Base-by-base conservation (phyloP, 1,140 invertebrate genomes). In the Brachionus rubens region DNA sequence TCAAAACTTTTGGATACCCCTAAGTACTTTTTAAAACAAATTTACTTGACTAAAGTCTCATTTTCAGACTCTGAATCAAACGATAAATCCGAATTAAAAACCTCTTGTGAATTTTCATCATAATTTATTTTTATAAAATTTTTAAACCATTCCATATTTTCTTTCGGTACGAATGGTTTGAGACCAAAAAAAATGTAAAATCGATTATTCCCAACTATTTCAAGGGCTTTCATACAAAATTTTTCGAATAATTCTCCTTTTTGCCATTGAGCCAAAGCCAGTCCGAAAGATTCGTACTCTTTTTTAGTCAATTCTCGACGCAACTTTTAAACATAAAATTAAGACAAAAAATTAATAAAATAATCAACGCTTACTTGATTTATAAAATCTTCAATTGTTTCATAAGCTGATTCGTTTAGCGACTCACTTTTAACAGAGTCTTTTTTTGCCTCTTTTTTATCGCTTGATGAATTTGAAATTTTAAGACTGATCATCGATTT, bases 201-300 rank as follows among this genome's bases (percentile, higher is more conserved):
- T 28, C 40, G n/a, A 24, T 26, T 41, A 24, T 19, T 24, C 1
- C 59, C 59, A 43, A 65, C 19, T 65, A 65, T 43, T 65, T 65
- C 59, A 4, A 65, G 16, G 5, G 59, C 59, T 28, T 65, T 65
- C 10, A 65, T 46, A 24, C 59, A 65, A n/a, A 65, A 65, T 43
- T 65, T 65, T 43, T 65, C 59, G 26, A 65, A 65, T 24, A 10
- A 36, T 43, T 65, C 59, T 12, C 59, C 59, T 43, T 65, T 65
- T 46, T 65, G 59, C 59, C 59, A 65, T 36, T 65, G 59, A 43
- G 59, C 59, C 19, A 65, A 43, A 65, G 40, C 59, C 0, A 65
- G 1, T 9, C 59, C 59, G 24, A 65, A 65, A 9, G 5, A 10
- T 43, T 65, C 59, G 19, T 65, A 65, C 43, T 65, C 59, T 4